Percentiles rank a stretch among this genome's conserved stretches.
Evolutionary conservation across 1,140 invertebrate species (phyloP).

Genomic region (Drosophila gunungcola): DNA sequence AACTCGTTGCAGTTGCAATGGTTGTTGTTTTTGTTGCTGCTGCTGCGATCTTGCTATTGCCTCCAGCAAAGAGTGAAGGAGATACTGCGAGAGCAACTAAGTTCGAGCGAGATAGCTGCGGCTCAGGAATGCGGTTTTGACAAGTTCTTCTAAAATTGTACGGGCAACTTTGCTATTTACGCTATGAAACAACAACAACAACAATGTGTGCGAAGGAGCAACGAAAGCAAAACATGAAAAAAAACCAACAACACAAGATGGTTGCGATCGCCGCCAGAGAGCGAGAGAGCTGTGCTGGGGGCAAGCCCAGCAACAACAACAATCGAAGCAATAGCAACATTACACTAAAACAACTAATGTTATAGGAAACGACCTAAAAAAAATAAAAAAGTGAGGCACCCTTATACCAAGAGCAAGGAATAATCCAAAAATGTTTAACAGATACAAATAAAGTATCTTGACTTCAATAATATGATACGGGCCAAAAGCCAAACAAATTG

Average conservation of each 20-base stretch:
- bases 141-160: conserved; percentile 84
- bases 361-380: no score
- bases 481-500: no score
- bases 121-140: conserved; percentile 82
- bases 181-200: conserved; percentile 72
- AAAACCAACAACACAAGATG: conserved; percentile 51
- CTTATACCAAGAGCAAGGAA: no score
- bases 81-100: conserved; percentile 1
- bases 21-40: conserved; percentile 26
- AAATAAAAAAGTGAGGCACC: no score
- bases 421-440: no score
- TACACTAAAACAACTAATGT: not conserved
- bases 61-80: conserved; percentile 65
- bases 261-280: conserved; percentile 23
- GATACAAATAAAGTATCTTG: no score
- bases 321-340: conserved; percentile 5
- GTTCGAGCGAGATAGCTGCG: conserved; percentile 36
- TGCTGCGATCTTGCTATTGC: conserved; percentile 38
- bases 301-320: conserved; percentile 62
- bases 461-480: no score
- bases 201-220: conserved; percentile 77
- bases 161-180: conserved; percentile 84
- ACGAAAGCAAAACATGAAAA: conserved; percentile 77
- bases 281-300: conserved; percentile 52
- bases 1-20: conserved; percentile 80